Percentiles rank a stretch among this genome's conserved stretches.
These are phyloP conservation scores for Chaetodon trifasciatus DNA, from an alignment of 2,797 vertebrate genomes.

Conservation along the genomic window DNA sequence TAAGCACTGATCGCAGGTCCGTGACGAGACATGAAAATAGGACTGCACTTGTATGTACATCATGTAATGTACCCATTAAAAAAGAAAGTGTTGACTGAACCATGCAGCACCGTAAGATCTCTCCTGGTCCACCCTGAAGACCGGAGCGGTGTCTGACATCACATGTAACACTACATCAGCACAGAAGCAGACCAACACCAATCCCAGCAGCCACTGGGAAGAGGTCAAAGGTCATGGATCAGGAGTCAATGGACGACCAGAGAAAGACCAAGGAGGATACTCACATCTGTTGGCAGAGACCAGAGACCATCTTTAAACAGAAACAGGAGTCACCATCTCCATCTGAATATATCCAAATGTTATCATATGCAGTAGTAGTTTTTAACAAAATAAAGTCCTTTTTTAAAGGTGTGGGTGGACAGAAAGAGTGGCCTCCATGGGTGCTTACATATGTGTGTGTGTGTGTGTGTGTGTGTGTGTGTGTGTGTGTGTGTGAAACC, in stretches of 20 bases:
- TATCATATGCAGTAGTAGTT: not conserved
- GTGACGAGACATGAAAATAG: too few species aligned
- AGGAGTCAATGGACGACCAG: not conserved
- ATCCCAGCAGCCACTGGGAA: not conserved
- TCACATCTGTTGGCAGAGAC: not conserved
- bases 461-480: not conserved
- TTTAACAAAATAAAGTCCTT: not conserved
- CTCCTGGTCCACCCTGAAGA: too few species aligned
- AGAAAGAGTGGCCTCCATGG: not conserved
- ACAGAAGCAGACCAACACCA: not conserved
- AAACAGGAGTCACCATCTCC: not conserved
- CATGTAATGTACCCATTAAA: too few species aligned
- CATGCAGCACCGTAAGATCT: too few species aligned
- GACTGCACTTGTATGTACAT: too few species aligned
- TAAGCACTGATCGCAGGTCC: too few species aligned
- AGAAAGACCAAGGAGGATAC: not conserved
- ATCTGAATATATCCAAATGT: not conserved
- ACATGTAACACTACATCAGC: too few species aligned
- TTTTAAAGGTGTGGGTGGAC: not conserved
- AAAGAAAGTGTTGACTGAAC: too few species aligned
- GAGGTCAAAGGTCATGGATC: slow-evolving; percentile 15
- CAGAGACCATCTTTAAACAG: not conserved
- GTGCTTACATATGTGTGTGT: too few species aligned
- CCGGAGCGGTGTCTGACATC: too few species aligned
- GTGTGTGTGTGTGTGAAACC: slow-evolving; percentile 19